phyloP scores from a whole-genome alignment of 2,113 vertebrate genomes.

The Varanus komodoensis region DNA sequence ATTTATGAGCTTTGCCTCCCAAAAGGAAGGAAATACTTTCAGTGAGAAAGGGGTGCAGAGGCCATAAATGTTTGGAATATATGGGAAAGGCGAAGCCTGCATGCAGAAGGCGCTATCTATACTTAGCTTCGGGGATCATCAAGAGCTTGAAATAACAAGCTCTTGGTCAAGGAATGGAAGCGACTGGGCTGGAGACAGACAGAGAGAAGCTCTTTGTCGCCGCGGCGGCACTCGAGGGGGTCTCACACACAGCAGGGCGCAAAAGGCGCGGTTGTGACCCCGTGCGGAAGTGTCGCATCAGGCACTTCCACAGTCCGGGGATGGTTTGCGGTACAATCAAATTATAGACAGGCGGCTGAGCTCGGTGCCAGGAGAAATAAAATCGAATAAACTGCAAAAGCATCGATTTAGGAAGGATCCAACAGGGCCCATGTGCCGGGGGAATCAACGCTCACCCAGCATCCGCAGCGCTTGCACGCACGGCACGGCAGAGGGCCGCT shows the following conservation, averaged over 20 bases:
- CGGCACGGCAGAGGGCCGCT: too few relatives aligned
- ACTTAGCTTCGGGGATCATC: background rate
- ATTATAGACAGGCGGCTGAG: background rate
- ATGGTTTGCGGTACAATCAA: background rate
- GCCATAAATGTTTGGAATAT: background rate
- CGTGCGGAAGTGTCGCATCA: background rate
- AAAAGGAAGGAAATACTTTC: conserved; percentile 6
- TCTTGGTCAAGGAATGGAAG: conserved; percentile 1
- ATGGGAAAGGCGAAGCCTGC: background rate
- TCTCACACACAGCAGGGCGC: background rate
- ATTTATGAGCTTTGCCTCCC: background rate
- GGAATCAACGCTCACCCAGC: too few relatives aligned
- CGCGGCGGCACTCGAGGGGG: background rate
- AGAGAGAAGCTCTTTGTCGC: conserved; percentile 36
- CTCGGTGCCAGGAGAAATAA: background rate
- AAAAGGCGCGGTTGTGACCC: background rate
- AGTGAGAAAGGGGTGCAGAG: background rate
- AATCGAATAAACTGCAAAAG: background rate
- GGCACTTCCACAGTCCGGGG: background rate
- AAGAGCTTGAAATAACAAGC: conserved; percentile 20
- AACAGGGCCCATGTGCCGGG: too few relatives aligned
- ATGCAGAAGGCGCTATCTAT: background rate
- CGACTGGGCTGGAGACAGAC: background rate
- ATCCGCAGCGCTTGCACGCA: too few relatives aligned
- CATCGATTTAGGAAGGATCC: background rate